Base-by-base conservation (phyloP, 2,113 vertebrate genomes). In the Lontra canadensis region DNA sequence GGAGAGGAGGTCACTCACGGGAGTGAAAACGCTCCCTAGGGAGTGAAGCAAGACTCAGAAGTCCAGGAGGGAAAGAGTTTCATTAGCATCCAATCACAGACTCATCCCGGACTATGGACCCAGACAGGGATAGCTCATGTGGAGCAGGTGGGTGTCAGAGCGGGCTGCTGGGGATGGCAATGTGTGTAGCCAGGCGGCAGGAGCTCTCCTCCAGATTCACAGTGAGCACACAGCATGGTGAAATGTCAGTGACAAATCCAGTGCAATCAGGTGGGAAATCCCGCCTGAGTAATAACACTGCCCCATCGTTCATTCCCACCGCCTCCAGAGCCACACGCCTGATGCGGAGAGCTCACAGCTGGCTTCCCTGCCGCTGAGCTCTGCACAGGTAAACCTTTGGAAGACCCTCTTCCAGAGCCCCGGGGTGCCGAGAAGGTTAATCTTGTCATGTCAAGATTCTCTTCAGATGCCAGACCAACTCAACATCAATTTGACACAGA, bases 401-500 rank as follows among this genome's bases (percentile, higher is more conserved):
- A 97, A 97, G 59, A 47, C 94, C 81, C 96, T 97, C 92, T 98
- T 97, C 97, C 95, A 97, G 96, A 90, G 95, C 98, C 96, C 96
- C 10, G 17, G 52, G 89, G 96, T 86, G 92, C 71, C 59, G 88
- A 82, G 95, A 97, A 98, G 98, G 98, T 98, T 99, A 98, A 98
- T 98, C 92, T 97, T 95, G 95, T 98, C 98, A 96, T 96, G 97
- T 98, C 96, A 97, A 98, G 97, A 96, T 97, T 96, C 97, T 97
- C 97, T 95, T 96, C 96, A 94, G 93, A 95, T 98, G 98, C 98
- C 98, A 99, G 96, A 96, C 91, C 96, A 98, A 97, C 93, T 98
- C 98, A 99, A 94, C 98, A 98, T 99, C 98, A 98, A 92, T 93
- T 98, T 99, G 98, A 99, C 98, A 98, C 7, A 97, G 95, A 98